Conservation (phyloP, 2,797 vertebrate species). For the Lacerta viridis region DNA sequence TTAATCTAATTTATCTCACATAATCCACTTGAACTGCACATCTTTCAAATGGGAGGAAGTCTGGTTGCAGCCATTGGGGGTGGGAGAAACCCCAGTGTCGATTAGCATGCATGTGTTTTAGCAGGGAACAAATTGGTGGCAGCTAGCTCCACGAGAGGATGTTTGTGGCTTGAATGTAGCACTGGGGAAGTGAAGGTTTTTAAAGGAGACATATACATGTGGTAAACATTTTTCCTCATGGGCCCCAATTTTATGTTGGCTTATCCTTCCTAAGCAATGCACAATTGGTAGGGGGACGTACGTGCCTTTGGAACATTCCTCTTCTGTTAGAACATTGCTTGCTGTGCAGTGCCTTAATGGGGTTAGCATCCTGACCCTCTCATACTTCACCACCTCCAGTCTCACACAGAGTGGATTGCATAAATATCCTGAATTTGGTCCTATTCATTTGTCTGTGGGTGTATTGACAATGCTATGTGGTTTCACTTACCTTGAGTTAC, state of each 20-base stretch:
- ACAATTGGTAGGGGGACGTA: neutral
- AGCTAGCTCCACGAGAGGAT: neutral
- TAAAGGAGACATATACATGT: neutral
- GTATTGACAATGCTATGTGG: neutral
- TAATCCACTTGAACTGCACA: conserved; percentile 34
- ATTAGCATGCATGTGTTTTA: neutral
- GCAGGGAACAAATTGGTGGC: conserved; percentile 7
- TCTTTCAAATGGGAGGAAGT: conserved; percentile 37
- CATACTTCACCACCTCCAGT: neutral
- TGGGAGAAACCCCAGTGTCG: neutral
- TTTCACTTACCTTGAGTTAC: neutral
- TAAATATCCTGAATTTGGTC: neutral
- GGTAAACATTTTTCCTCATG: neutral
- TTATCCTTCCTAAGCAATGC: neutral
- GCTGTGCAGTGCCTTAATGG: neutral
- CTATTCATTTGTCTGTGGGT: neutral
- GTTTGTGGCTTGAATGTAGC: neutral
- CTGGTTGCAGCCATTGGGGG: conserved; percentile 32
- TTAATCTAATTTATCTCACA: neutral
- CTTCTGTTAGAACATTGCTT: neutral
- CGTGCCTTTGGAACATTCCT: neutral
- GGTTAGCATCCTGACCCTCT: neutral
- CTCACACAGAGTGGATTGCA: neutral
- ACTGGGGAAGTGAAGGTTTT: neutral
- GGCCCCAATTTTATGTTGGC: neutral